A percentile compares a stretch with the other conserved stretches of the same genome.
These are phyloP conservation scores for Drosophila colorata DNA, from an alignment of 2,888 invertebrate species.

Conservation along the genomic window DNA sequence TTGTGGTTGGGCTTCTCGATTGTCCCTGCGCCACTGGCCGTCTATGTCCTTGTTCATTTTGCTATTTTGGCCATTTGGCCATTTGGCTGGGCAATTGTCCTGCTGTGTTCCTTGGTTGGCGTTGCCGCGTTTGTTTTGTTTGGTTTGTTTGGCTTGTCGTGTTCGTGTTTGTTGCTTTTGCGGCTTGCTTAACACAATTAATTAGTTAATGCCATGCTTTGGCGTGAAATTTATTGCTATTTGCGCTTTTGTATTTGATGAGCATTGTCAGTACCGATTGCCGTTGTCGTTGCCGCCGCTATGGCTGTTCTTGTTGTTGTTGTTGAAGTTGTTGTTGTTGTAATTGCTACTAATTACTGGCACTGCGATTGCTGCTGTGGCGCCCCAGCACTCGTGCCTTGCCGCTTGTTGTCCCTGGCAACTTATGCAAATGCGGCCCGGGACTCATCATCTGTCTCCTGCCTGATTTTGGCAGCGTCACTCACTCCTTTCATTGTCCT, in stretches of 20 bases:
- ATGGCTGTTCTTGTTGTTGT: constrained; percentile 66
- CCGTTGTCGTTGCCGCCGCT: constrained; percentile 68
- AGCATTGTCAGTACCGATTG: constrained; percentile 42
- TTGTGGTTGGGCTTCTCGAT: constrained; percentile 31
- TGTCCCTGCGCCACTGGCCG: neutral
- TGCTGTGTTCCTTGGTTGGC: constrained; percentile 18
- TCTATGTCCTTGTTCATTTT: constrained; percentile 28
- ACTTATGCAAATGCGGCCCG: constrained; percentile 67
- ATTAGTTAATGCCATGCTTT: constrained; percentile 77
- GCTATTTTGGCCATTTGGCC: constrained; percentile 11
- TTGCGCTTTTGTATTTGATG: constrained; percentile 69
- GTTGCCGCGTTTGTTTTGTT: constrained; percentile 27
- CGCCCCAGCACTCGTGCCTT: neutral
- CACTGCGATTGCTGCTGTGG: constrained; percentile 58
- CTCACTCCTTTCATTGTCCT: constrained; percentile 41
- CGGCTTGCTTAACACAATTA: constrained; percentile 75
- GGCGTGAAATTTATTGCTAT: constrained; percentile 78
- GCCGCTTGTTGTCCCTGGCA: constrained; percentile 12
- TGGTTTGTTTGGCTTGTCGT: constrained; percentile 30
- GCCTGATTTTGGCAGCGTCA: constrained; percentile 32
- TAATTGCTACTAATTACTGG: constrained; percentile 73
- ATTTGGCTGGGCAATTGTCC: constrained; percentile 9
- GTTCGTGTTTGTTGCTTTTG: constrained; percentile 56
- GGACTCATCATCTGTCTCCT: constrained; percentile 48
- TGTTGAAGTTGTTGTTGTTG: constrained; percentile 64